A percentile compares a stretch with the other conserved stretches of the same genome.
Conservation (phyloP, 2,797 vertebrate genomes). For the Austrolebias charrua region DNA sequence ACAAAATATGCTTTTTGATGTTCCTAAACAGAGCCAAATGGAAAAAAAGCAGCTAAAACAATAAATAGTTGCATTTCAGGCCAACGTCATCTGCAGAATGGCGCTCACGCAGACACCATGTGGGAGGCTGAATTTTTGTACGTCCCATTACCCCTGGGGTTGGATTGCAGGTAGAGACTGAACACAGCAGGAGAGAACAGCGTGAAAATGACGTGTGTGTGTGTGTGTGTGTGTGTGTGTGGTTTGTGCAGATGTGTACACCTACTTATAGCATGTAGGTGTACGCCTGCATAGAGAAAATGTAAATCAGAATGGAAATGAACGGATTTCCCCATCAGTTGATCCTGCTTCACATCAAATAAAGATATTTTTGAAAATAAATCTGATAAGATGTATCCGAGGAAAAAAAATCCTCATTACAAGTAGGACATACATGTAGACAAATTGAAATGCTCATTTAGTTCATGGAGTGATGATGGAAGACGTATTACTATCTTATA, state of each 20-base stretch:
- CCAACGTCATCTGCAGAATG: constrained; percentile 23
- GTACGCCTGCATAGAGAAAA: constrained; percentile 1
- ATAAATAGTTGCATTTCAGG: constrained; percentile 33
- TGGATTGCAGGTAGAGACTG: constrained; percentile 57
- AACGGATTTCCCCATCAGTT: neutral
- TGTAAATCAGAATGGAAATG: constrained; percentile 10
- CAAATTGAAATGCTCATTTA: too few species aligned
- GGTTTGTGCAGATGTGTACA: neutral
- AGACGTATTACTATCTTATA: too few species aligned
- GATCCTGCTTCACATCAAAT: neutral
- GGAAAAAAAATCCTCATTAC: too few species aligned
- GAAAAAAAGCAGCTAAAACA: constrained; percentile 13
- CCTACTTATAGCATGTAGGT: constrained; percentile 1
- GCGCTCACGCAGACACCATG: constrained; percentile 34
- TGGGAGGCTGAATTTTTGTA: constrained; percentile 52
- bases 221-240: constrained; percentile 14
- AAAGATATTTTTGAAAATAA: neutral
- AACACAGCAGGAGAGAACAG: constrained; percentile 44
- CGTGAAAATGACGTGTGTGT: constrained; percentile 13
- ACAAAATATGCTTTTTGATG: constrained; percentile 2
- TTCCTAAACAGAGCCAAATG: constrained; percentile 11
- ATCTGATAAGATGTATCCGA: too few species aligned
- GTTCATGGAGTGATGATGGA: too few species aligned
- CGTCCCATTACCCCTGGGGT: constrained; percentile 59
- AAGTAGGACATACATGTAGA: too few species aligned